Evolutionary conservation across 2,888 invertebrate species (phyloP).

Genomic region (Diaprepes abbreviatus): DNA sequence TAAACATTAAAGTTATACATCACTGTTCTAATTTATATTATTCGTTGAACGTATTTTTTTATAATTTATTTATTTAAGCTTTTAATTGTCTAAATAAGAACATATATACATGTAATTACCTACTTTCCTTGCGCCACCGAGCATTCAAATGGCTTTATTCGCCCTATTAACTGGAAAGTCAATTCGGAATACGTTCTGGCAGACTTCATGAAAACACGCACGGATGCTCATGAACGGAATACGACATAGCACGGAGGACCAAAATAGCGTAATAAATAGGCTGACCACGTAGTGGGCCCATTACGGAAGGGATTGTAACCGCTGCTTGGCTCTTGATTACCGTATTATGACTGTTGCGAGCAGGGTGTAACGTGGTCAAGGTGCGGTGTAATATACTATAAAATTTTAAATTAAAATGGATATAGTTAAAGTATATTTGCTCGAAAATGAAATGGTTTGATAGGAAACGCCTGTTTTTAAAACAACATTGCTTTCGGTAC

Average conservation of each 20-base stretch:
- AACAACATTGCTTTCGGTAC: too few relatives aligned
- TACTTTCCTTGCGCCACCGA: neutral
- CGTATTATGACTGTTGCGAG: slow-evolving; percentile 16
- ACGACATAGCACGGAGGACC: neutral
- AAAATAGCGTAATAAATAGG: slow-evolving; percentile 20
- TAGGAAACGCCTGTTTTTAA: too few relatives aligned
- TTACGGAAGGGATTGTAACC: slow-evolving; percentile 16
- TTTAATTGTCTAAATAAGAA: too few relatives aligned
- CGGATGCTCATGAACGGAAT: slow-evolving; percentile 13
- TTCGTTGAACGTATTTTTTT: too few relatives aligned
- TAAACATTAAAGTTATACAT: too few relatives aligned
- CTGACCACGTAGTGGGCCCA: slow-evolving; percentile 9
- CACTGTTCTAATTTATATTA: too few relatives aligned
- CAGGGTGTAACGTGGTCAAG: slow-evolving; percentile 13
- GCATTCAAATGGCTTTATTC: slow-evolving; percentile 10
- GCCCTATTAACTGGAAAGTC: slow-evolving; percentile 8
- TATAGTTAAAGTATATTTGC: too few relatives aligned
- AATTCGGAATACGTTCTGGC: slow-evolving; percentile 7
- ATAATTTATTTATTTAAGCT: too few relatives aligned
- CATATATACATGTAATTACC: too few relatives aligned
- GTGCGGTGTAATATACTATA: neutral
- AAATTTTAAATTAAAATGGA: slow-evolving; percentile 1
- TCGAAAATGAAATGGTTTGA: too few relatives aligned
- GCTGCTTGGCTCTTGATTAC: slow-evolving; percentile 22
- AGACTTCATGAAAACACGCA: slow-evolving; percentile 19